A percentile compares a stretch with the other conserved stretches of the same genome.
Conservation (phyloP, 1,140 invertebrate genomes). For the Drosophila saltans region DNA sequence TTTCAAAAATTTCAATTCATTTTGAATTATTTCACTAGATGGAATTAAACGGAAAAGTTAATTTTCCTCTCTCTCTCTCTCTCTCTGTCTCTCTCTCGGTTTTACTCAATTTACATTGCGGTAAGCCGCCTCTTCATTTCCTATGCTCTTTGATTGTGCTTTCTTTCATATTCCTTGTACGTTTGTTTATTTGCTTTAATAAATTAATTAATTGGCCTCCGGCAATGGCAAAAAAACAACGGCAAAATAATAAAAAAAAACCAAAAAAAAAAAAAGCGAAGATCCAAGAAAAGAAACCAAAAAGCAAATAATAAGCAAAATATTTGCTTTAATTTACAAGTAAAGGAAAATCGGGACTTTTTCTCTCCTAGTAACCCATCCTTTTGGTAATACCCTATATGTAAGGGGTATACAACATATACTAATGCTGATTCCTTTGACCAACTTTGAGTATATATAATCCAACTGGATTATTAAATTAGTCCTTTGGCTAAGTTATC, state of each 20-base stretch:
- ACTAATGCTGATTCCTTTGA: no score
- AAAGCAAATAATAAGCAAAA: slow-evolving; percentile 76
- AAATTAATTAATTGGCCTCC: slow-evolving; percentile 78
- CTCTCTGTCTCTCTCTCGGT: not conserved
- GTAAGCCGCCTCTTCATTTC: slow-evolving; percentile 39
- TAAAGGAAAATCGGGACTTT: slow-evolving; percentile 14
- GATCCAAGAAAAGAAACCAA: slow-evolving; percentile 17
- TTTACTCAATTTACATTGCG: slow-evolving; percentile 14
- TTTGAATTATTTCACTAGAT: not conserved
- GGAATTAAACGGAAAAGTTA: not conserved
- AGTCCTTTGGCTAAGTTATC: no score
- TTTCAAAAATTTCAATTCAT: slow-evolving; percentile 5
- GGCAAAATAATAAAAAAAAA: slow-evolving; percentile 23
- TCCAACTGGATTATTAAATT: no score
- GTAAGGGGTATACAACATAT: not conserved
- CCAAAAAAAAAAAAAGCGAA: slow-evolving; percentile 22
- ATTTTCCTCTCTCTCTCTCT: not conserved
- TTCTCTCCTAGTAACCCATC: slow-evolving; percentile 29
- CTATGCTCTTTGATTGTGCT: slow-evolving; percentile 70
- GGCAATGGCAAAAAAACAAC: slow-evolving; percentile 50
- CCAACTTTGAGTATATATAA: no score
- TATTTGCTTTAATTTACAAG: slow-evolving; percentile 79
- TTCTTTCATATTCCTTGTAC: slow-evolving; percentile 29
- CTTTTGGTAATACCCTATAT: not conserved
- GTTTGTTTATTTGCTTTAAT: slow-evolving; percentile 72